Conservation (phyloP, 2,797 vertebrate species). For the Jordanella pulchra region DNA sequence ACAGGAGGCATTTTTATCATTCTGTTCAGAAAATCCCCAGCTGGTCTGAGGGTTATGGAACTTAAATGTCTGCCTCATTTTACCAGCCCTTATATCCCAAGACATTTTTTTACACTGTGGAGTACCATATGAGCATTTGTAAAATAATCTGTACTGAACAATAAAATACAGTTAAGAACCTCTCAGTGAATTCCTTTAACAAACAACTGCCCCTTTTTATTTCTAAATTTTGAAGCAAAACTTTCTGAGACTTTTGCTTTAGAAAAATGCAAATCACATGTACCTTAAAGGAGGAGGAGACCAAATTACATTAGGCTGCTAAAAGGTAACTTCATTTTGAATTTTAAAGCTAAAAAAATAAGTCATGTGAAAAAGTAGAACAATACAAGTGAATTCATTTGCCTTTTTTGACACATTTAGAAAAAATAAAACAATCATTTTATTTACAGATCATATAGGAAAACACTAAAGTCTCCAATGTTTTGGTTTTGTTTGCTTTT, state of each 20-base stretch:
- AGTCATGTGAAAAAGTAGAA: neutral
- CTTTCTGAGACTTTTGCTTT: neutral
- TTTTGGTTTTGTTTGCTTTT: neutral
- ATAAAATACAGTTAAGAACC: slow-evolving; percentile 5
- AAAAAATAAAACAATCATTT: neutral
- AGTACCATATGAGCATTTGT: slow-evolving; percentile 33
- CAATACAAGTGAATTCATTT: neutral
- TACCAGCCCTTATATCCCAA: neutral
- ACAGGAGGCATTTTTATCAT: slow-evolving; percentile 3
- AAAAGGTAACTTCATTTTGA: neutral
- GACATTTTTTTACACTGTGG: slow-evolving; percentile 32
- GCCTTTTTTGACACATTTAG: neutral
- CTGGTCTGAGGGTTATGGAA: slow-evolving; percentile 52
- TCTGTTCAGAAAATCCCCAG: slow-evolving; percentile 31
- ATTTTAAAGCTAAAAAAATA: neutral
- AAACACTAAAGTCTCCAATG: neutral
- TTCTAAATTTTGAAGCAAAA: neutral
- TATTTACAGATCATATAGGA: no score
- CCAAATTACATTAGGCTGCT: neutral
- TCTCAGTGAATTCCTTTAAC: slow-evolving; percentile 20
- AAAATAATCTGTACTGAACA: slow-evolving; percentile 6
- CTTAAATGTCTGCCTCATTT: neutral
- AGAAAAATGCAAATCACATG: neutral
- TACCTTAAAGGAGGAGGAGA: neutral
- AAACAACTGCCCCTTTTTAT: no score